Evolutionary conservation across 2,888 invertebrate genomes (phyloP).

Genomic region (Peribatodes rhomboidaria): DNA sequence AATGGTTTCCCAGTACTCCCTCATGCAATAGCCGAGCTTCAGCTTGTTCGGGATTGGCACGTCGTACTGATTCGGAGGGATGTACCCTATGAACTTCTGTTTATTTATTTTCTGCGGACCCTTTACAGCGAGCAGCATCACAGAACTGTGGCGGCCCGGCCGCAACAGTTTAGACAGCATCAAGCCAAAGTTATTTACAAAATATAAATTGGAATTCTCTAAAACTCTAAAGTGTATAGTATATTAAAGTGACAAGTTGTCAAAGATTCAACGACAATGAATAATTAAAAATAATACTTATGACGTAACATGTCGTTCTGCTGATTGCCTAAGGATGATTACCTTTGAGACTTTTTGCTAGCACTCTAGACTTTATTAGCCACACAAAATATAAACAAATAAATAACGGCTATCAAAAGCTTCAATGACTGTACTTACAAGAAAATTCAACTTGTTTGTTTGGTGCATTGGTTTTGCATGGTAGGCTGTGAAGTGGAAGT

Average conservation of each 20-base stretch:
- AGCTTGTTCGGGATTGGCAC: slow-evolving; percentile 60
- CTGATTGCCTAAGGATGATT: background rate
- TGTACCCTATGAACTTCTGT: slow-evolving; percentile 44
- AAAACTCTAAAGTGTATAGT: too few relatives aligned
- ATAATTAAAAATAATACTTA: background rate
- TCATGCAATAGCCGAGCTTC: slow-evolving; percentile 55
- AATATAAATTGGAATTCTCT: too few relatives aligned
- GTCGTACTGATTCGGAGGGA: slow-evolving; percentile 75
- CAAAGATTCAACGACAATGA: background rate
- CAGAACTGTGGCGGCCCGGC: slow-evolving; percentile 20
- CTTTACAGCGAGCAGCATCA: slow-evolving; percentile 39
- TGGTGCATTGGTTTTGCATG: too few relatives aligned
- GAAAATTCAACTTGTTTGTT: too few relatives aligned
- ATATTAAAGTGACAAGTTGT: background rate
- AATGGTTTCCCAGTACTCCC: slow-evolving; percentile 71
- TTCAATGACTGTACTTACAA: too few relatives aligned
- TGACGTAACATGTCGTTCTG: background rate
- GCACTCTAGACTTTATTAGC: too few relatives aligned
- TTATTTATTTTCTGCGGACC: slow-evolving; percentile 37
- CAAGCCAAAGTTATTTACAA: slow-evolving; percentile 28
- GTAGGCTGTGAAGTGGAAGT: too few relatives aligned
- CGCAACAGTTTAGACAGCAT: slow-evolving; percentile 66
- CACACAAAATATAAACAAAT: too few relatives aligned
- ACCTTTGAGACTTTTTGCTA: too few relatives aligned
- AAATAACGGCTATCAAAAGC: too few relatives aligned